Percentiles rank a stretch among this genome's conserved stretches.
Evolutionary conservation across 2,797 vertebrate genomes (phyloP).

Genomic region (Florisuga fusca): DNA sequence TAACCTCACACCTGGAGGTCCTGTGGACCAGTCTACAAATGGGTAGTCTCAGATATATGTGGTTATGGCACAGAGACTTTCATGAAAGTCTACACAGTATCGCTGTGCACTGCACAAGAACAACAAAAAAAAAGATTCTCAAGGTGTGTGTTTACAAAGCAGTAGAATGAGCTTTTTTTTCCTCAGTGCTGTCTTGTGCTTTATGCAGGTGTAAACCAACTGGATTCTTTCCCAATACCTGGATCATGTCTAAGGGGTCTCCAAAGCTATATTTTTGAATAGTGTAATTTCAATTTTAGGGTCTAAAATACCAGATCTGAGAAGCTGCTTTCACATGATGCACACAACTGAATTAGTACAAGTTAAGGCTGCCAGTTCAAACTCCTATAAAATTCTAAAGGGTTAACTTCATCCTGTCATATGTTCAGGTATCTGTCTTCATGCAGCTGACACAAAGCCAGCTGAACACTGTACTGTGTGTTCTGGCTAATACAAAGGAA

Average conservation of each 20-base stretch:
- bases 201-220: background rate
- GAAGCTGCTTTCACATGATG: background rate
- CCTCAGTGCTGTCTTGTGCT: background rate
- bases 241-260: background rate
- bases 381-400: background rate
- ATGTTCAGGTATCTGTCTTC: background rate
- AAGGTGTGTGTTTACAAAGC: background rate
- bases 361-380: background rate
- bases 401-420: background rate
- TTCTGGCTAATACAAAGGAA: background rate
- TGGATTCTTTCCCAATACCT: background rate
- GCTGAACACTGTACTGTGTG: background rate
- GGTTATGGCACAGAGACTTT: background rate
- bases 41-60: background rate
- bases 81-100: background rate
- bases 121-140: background rate
- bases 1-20: background rate
- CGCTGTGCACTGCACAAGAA: background rate
- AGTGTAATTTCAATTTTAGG: background rate
- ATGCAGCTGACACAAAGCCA: background rate
- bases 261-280: fast-evolving
- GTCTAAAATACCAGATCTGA: background rate
- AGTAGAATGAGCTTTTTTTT: background rate
- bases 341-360: background rate
- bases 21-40: background rate